Conservation (phyloP, 2,113 vertebrate genomes). For the Saccopteryx leptura region DNA sequence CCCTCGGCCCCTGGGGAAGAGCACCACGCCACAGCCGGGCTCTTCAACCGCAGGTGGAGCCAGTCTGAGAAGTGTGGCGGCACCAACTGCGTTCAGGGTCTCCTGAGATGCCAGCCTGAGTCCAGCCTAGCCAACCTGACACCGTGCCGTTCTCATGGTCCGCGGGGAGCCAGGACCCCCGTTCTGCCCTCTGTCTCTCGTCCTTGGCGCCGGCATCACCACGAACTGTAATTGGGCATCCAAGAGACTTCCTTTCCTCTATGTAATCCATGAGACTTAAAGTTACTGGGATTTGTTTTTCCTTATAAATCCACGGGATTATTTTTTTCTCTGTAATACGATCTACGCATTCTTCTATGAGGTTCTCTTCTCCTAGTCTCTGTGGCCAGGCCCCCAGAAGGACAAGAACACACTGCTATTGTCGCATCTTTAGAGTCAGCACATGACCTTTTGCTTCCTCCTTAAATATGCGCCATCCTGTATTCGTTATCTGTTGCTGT, state of each 20-base stretch:
- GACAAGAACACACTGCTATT: slow-evolving; percentile 94
- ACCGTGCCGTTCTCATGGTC: slow-evolving; percentile 93
- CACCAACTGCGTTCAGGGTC: slow-evolving; percentile 94
- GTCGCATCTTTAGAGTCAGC: slow-evolving; percentile 94
- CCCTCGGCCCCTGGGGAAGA: slow-evolving; percentile 92
- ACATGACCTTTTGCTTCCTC: slow-evolving; percentile 94
- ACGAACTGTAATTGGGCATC: slow-evolving; percentile 93
- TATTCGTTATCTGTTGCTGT: slow-evolving; percentile 62
- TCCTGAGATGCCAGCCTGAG: slow-evolving; percentile 94
- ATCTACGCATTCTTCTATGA: slow-evolving; percentile 92
- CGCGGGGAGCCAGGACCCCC: slow-evolving; percentile 93
- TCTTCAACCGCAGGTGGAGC: slow-evolving; percentile 92
- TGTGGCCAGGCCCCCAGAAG: slow-evolving; percentile 93
- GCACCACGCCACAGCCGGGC: slow-evolving; percentile 91
- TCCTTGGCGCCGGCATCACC: slow-evolving; percentile 92
- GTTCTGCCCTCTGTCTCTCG: slow-evolving; percentile 93
- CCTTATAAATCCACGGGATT: neutral
- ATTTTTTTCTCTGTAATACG: slow-evolving; percentile 84
- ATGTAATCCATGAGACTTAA: too few relatives aligned
- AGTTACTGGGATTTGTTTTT: neutral
- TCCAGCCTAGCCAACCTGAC: slow-evolving; percentile 94
- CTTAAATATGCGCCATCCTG: slow-evolving; percentile 96
- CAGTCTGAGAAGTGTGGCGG: slow-evolving; percentile 92
- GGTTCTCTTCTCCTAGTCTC: slow-evolving; percentile 95
- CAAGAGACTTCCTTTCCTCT: slow-evolving; percentile 93